Evolutionary conservation across 2,797 vertebrate genomes (phyloP).

Genomic region (Astyanax mexicanus): DNA sequence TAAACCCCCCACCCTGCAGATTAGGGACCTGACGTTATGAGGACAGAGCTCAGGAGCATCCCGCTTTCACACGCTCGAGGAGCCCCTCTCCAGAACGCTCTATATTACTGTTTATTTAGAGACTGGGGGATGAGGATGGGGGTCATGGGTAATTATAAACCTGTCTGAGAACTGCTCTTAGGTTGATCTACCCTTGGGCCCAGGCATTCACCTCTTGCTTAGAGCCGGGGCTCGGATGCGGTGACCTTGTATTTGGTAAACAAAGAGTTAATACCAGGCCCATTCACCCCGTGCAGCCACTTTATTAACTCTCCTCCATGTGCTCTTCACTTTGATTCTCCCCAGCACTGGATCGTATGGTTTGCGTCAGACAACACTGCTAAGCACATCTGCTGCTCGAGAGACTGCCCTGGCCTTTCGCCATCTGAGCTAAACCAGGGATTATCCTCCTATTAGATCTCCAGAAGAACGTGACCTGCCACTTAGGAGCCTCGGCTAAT

Average conservation of each 20-base stretch:
- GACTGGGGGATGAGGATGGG: slow-evolving; percentile 34
- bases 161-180: slow-evolving; percentile 18
- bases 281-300: slow-evolving; percentile 20
- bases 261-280: slow-evolving; percentile 22
- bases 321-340: slow-evolving; percentile 33
- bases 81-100: slow-evolving; percentile 71
- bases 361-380: slow-evolving; percentile 39
- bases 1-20: slow-evolving; percentile 49
- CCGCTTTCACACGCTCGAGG: slow-evolving; percentile 66
- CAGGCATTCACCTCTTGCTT: slow-evolving; percentile 12
- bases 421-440: slow-evolving; percentile 40
- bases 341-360: slow-evolving; percentile 44
- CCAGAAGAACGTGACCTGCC: slow-evolving; percentile 30
- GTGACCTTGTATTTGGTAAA: slow-evolving; percentile 35
- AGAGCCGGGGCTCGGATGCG: slow-evolving; percentile 23
- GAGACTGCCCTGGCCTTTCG: slow-evolving; percentile 33
- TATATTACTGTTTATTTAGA: slow-evolving; percentile 63
- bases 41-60: slow-evolving; percentile 16
- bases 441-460: slow-evolving; percentile 46
- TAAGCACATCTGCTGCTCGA: slow-evolving; percentile 49
- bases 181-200: slow-evolving; percentile 32
- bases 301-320: slow-evolving; percentile 46
- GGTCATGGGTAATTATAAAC: slow-evolving; percentile 56
- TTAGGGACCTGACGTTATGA: slow-evolving; percentile 31
- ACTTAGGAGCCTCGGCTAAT: slow-evolving; percentile 13